Evolutionary conservation across 2,888 invertebrate species (phyloP).

Genomic region (Drosophila colorata): DNA sequence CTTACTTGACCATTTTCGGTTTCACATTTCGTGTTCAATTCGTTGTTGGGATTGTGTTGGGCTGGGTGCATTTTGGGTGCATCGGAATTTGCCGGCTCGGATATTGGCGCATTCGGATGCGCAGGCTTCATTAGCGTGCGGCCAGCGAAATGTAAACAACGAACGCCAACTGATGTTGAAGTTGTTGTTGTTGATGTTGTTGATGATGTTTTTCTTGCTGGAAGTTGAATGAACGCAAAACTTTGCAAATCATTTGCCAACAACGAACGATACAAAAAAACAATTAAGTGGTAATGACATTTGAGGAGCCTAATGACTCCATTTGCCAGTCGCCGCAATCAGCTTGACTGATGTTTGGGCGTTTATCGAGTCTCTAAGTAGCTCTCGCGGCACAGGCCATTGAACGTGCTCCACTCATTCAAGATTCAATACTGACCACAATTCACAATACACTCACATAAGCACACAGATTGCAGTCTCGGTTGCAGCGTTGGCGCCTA

Average conservation of each 20-base stretch:
- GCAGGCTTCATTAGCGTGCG: slow-evolving; percentile 25
- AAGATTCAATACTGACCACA: not conserved
- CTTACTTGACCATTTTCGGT: slow-evolving; percentile 11
- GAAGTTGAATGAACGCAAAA: slow-evolving; percentile 54
- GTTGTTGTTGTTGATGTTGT: slow-evolving; percentile 34
- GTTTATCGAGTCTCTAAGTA: slow-evolving; percentile 10
- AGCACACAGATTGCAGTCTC: not conserved
- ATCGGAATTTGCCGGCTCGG: slow-evolving; percentile 15
- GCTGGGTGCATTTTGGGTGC: not conserved
- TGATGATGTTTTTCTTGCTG: too few species aligned
- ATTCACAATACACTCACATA: too few species aligned
- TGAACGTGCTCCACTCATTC: slow-evolving; percentile 4
- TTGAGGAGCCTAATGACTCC: slow-evolving; percentile 47
- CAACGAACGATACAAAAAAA: slow-evolving; percentile 19
- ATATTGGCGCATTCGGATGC: slow-evolving; percentile 40
- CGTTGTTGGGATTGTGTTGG: slow-evolving; percentile 1
- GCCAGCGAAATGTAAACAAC: slow-evolving; percentile 7
- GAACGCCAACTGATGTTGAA: too few species aligned
- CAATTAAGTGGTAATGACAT: slow-evolving; percentile 53
- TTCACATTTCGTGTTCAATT: slow-evolving; percentile 12
- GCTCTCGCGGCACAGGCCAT: not conserved
- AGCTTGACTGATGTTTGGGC: slow-evolving; percentile 21
- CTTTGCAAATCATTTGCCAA: slow-evolving; percentile 32
- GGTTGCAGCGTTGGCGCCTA: too few species aligned
- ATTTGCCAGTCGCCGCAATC: slow-evolving; percentile 25